Evolutionary conservation across 2,113 vertebrate genomes (phyloP).

Genomic region (Chamaetylas fuelleborni): DNA sequence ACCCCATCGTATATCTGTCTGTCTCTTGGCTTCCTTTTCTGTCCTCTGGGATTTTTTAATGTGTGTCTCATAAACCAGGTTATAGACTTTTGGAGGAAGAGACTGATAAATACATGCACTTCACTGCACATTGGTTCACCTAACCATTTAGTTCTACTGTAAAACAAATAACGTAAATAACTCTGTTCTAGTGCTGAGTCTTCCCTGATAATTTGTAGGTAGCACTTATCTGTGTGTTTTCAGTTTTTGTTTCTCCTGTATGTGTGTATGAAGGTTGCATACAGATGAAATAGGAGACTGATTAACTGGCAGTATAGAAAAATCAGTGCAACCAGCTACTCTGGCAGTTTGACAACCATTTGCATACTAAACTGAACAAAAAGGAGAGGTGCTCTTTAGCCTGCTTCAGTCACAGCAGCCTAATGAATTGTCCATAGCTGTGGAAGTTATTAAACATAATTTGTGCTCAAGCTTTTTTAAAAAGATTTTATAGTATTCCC

Average conservation of each 20-base stretch:
- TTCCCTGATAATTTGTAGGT: background rate
- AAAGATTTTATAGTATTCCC: background rate
- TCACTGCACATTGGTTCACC: background rate
- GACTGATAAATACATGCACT: background rate
- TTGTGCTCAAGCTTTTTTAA: background rate
- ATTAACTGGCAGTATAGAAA: background rate
- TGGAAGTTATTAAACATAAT: background rate
- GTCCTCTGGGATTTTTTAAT: constrained; percentile 20
- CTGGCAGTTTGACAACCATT: constrained; percentile 12
- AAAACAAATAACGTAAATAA: background rate
- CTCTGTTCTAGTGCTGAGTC: background rate
- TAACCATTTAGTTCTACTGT: background rate
- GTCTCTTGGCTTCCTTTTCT: constrained; percentile 10
- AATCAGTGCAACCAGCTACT: constrained; percentile 23
- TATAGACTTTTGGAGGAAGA: background rate
- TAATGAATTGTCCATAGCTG: background rate
- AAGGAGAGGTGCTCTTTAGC: background rate
- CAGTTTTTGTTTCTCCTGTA: background rate
- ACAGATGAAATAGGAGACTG: constrained; percentile 29
- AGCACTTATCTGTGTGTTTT: background rate
- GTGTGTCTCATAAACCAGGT: background rate
- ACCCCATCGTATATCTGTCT: background rate
- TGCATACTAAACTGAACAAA: constrained; percentile 13
- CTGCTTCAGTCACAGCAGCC: background rate
- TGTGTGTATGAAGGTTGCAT: constrained; percentile 2